These are phyloP conservation scores for Coturnix japonica DNA, from an alignment of 2,113 vertebrate genomes.

Conservation along the genomic window DNA sequence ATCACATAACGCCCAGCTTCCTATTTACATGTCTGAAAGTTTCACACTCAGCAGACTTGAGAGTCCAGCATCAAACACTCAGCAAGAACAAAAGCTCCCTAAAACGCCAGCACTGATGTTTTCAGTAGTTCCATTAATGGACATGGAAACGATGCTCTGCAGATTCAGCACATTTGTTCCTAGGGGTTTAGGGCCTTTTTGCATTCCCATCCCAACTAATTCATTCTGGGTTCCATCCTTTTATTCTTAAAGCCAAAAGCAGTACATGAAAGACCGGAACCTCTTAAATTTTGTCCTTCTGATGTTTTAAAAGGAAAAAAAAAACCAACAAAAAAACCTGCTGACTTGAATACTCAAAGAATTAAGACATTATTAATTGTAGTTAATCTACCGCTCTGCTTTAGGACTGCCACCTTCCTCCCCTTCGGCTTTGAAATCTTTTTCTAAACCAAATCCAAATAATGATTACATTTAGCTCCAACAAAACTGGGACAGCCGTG, in stretches of 20 bases:
- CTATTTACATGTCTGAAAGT: background rate
- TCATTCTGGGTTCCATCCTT: background rate
- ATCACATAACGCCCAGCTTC: background rate
- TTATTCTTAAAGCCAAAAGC: background rate
- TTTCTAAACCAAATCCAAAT: background rate
- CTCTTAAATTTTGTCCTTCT: background rate
- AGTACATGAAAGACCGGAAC: background rate
- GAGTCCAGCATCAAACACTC: background rate
- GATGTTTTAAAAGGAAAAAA: background rate
- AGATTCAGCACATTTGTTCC: background rate
- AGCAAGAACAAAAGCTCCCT: background rate
- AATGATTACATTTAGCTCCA: background rate
- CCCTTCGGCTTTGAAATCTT: background rate
- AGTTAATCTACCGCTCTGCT: background rate
- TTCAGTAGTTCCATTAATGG: background rate
- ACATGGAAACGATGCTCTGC: background rate
- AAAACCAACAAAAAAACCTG: too few relatives aligned
- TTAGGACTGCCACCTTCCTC: background rate
- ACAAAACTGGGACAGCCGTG: background rate
- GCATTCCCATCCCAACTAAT: background rate
- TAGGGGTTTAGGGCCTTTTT: background rate
- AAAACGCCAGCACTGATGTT: background rate
- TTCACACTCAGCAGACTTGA: background rate
- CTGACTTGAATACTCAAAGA: background rate
- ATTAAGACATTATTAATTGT: background rate